A percentile compares a stretch with the other conserved stretches of the same genome.
These are phyloP conservation scores for Epizoanthus fatuus DNA, from an alignment of 92 coral and sea anemone genomes.

Conservation along the genomic window DNA sequence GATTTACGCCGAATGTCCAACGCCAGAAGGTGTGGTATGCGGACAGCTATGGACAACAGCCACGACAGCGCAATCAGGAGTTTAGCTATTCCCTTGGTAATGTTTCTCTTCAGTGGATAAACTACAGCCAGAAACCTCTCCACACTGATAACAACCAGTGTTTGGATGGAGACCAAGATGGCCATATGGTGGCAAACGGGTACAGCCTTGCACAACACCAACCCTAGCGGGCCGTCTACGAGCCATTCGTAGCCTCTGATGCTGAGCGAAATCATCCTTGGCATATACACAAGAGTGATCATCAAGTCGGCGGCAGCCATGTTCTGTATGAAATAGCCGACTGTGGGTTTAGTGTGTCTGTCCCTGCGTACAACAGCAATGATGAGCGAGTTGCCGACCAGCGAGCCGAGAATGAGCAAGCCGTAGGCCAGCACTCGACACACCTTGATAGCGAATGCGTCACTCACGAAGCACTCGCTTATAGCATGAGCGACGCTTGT, in stretches of 20 bases:
- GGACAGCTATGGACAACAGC: neutral
- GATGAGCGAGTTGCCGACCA: constrained; percentile 25
- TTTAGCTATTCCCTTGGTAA: constrained; percentile 2
- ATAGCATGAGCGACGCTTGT: neutral
- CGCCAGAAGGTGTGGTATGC: constrained; percentile 26
- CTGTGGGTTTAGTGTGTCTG: constrained; percentile 15
- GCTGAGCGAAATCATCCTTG: constrained; percentile 3
- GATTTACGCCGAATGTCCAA: constrained; percentile 1
- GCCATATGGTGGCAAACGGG: constrained; percentile 19
- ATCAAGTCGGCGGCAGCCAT: constrained; percentile 22
- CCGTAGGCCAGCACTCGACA: constrained; percentile 9
- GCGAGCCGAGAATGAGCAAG: constrained; percentile 17
- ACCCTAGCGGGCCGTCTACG: neutral
- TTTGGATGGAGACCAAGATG: constrained; percentile 36
- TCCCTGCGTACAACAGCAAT: constrained; percentile 19
- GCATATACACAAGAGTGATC: constrained; percentile 36
- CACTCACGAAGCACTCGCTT: constrained; percentile 15
- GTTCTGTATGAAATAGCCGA: constrained; percentile 29
- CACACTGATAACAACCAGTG: constrained; percentile 28
- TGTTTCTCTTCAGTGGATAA: constrained; percentile 36
- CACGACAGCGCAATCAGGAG: constrained; percentile 1
- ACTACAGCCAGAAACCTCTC: constrained; percentile 32
- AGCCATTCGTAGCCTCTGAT: constrained; percentile 24
- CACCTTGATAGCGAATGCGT: constrained; percentile 3
- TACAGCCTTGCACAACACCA: constrained; percentile 23